These are phyloP conservation scores for Ciona savignyi DNA, from an alignment of 23 tunicate genomes.

Conservation along the genomic window DNA sequence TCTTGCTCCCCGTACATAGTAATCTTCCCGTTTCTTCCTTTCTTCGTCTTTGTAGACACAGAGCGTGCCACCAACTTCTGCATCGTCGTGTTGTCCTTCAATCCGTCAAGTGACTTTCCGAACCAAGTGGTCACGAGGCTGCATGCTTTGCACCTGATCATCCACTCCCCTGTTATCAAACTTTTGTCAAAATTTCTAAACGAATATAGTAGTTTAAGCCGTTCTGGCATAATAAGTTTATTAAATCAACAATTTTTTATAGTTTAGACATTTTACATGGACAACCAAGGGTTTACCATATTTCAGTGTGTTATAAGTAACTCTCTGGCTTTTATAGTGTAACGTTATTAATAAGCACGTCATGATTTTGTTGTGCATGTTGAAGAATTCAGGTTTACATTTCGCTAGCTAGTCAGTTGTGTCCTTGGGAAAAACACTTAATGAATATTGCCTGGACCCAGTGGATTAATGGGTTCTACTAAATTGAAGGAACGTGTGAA, in stretches of 20 bases:
- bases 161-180: slow-evolving; percentile 21
- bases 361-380: too few relatives aligned
- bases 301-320: too few relatives aligned
- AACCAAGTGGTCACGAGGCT: slow-evolving; percentile 31
- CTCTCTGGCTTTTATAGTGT: too few relatives aligned
- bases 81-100: slow-evolving; percentile 22
- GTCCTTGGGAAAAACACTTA: too few relatives aligned
- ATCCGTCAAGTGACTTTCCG: slow-evolving; percentile 20
- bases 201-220: not conserved
- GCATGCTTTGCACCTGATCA: slow-evolving; percentile 30
- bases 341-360: too few relatives aligned
- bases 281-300: too few relatives aligned
- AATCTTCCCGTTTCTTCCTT: slow-evolving; percentile 15
- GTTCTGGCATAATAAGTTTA: not conserved
- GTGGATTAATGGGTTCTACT: too few relatives aligned
- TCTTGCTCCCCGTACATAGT: slow-evolving; percentile 54
- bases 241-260: not conserved
- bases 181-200: not conserved
- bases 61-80: slow-evolving; percentile 7
- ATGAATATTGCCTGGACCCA: too few relatives aligned
- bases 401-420: too few relatives aligned
- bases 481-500: too few relatives aligned
- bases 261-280: not conserved
- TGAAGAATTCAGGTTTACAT: too few relatives aligned
- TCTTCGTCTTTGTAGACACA: not conserved